Evolutionary conservation across 1,140 invertebrate species (phyloP).

Genomic region (Drosophila parvula): DNA sequence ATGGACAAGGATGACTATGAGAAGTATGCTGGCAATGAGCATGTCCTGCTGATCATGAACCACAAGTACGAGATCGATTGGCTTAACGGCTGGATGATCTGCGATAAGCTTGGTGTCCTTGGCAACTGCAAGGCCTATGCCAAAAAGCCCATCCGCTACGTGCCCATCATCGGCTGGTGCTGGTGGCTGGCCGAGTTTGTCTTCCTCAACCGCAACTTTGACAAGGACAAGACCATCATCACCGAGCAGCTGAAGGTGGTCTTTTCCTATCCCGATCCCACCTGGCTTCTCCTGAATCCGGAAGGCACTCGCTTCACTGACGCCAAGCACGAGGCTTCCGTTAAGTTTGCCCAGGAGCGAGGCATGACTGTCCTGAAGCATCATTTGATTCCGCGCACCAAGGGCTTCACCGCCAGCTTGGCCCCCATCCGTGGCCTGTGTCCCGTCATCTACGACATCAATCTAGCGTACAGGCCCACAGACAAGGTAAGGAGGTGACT

Average conservation of each 20-base stretch:
- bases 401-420: constrained; percentile 93
- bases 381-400: constrained; percentile 96
- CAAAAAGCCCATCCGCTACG: constrained; percentile 95
- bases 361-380: constrained; percentile 94
- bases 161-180: constrained; percentile 97
- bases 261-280: constrained; percentile 93
- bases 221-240: constrained; percentile 94
- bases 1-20: constrained; percentile 91
- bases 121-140: constrained; percentile 97
- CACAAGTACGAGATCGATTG: constrained; percentile 98
- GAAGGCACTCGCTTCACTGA: constrained; percentile 97
- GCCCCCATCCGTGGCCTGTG: constrained; percentile 90
- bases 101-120: constrained; percentile 90
- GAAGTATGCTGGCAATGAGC: constrained; percentile 93
- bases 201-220: constrained; percentile 95
- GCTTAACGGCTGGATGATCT: constrained; percentile 94
- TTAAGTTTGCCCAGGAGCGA: constrained; percentile 94
- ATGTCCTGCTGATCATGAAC: constrained; percentile 96
- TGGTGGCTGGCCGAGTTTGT: constrained; percentile 97
- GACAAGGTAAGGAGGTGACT: constrained; percentile 72
- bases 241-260: constrained; percentile 91
- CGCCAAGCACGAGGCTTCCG: constrained; percentile 93
- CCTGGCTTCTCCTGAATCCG: constrained; percentile 95
- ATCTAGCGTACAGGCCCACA: constrained; percentile 90
- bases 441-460: constrained; percentile 93